phyloP scores from a whole-genome alignment of 2,113 vertebrate genomes.

The Ophiodon elongatus region DNA sequence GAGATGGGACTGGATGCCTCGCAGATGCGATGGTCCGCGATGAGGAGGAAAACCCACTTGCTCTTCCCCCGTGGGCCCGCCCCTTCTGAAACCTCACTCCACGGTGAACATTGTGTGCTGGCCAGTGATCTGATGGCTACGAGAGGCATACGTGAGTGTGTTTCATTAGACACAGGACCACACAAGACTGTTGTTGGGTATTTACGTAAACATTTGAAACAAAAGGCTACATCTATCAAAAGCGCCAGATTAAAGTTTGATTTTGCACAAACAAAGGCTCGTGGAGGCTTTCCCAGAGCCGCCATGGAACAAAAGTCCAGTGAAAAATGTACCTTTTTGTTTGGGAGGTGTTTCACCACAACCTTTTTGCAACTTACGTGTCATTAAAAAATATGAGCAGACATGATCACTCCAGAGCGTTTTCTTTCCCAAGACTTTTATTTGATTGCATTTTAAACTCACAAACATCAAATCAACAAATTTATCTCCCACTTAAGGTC shows the following conservation, averaged over 20 bases:
- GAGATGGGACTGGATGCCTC: conserved; percentile 25
- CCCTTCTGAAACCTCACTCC: conserved; percentile 47
- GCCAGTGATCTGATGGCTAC: conserved; percentile 63
- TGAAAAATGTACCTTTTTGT: conserved; percentile 61
- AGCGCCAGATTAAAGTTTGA: conserved; percentile 73
- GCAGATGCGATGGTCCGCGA: conserved; percentile 44
- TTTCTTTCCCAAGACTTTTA: conserved; percentile 30
- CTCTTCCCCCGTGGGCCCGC: conserved; percentile 25
- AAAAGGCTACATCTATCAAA: conserved; percentile 76
- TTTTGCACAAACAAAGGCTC: conserved; percentile 77
- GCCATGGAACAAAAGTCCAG: conserved; percentile 34
- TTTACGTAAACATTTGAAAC: conserved; percentile 79
- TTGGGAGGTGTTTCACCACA: conserved; percentile 49
- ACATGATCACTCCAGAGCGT: background rate
- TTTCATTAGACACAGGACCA: conserved; percentile 80
- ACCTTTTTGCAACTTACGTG: conserved; percentile 25
- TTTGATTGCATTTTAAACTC: conserved; percentile 47
- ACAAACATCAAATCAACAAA: conserved; percentile 50
- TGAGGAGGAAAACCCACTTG: conserved; percentile 29
- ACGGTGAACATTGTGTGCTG: conserved; percentile 40
- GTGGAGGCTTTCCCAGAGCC: conserved; percentile 50
- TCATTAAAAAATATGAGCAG: conserved; percentile 35
- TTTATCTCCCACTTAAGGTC: conserved; percentile 37
- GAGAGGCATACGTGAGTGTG: conserved; percentile 50
- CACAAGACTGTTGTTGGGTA: conserved; percentile 78